These are phyloP conservation scores for Hydractinia symbiolongicarpus DNA, from an alignment of 30 jellyfish, hydroid and myxozoan genomes.

Conservation along the genomic window DNA sequence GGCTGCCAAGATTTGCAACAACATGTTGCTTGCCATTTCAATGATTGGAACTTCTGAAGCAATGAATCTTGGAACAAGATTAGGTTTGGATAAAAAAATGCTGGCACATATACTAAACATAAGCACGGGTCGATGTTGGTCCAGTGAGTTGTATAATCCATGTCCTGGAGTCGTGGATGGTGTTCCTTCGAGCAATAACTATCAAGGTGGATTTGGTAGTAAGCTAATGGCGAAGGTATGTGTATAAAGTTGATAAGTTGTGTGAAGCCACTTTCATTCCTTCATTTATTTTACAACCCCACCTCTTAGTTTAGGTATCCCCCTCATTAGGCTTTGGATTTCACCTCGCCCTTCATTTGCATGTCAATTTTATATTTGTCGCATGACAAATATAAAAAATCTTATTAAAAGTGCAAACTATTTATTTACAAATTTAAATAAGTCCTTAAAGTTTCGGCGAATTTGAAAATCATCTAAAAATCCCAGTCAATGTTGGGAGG, in stretches of 20 bases:
- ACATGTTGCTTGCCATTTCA: slow-evolving; percentile 89
- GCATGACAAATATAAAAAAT: too few relatives aligned
- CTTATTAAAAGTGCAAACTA: too few relatives aligned
- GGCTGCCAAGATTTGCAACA: slow-evolving; percentile 99
- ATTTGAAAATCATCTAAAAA: too few relatives aligned
- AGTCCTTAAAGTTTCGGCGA: too few relatives aligned
- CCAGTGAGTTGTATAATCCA: slow-evolving; percentile 94
- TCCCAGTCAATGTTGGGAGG: too few relatives aligned
- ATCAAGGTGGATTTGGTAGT: slow-evolving; percentile 94
- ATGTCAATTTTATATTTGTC: too few relatives aligned
- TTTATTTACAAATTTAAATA: too few relatives aligned
- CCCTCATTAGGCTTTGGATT: too few relatives aligned
- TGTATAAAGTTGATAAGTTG: not conserved
- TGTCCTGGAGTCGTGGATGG: slow-evolving; percentile 98
- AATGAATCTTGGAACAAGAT: slow-evolving; percentile 96
- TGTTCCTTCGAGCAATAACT: slow-evolving; percentile 93
- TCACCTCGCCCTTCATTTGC: too few relatives aligned
- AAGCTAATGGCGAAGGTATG: slow-evolving; percentile 98
- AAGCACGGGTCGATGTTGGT: slow-evolving; percentile 99
- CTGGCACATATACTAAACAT: slow-evolving; percentile 79
- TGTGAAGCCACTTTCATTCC: too few relatives aligned
- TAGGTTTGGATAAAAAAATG: slow-evolving; percentile 94
- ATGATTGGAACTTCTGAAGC: slow-evolving; percentile 98
- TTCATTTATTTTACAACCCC: too few relatives aligned
- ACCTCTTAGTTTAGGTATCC: too few relatives aligned